phyloP scores from a whole-genome alignment of 2,888 invertebrate genomes.

The Pandemis heparana region DNA sequence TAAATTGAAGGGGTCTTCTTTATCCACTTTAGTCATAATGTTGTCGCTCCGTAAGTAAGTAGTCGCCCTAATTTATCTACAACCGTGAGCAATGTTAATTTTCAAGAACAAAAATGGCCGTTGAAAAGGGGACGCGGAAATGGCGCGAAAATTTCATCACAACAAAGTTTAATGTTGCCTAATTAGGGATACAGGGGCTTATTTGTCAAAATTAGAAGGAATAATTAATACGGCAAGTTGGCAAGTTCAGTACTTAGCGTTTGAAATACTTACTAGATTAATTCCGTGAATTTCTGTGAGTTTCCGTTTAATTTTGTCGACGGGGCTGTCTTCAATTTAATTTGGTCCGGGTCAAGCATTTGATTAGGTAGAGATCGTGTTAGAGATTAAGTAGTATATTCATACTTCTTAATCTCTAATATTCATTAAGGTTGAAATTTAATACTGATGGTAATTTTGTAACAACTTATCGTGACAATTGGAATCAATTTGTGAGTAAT shows the following conservation, averaged over 20 bases:
- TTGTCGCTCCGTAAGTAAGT: constrained; percentile 21
- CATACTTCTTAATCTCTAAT: too few relatives aligned
- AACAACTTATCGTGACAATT: background rate
- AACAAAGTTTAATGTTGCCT: constrained; percentile 56
- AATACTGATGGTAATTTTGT: background rate
- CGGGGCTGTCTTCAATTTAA: constrained; percentile 17
- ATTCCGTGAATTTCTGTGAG: constrained; percentile 21
- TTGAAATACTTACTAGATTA: constrained; percentile 35
- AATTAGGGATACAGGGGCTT: constrained; percentile 56
- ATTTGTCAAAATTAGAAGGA: constrained; percentile 67
- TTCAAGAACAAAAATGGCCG: constrained; percentile 30
- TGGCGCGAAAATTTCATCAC: constrained; percentile 43
- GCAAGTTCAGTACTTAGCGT: constrained; percentile 34
- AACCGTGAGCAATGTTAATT: constrained; percentile 36
- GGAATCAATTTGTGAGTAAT: background rate
- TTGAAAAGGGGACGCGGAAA: constrained; percentile 19
- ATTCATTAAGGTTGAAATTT: constrained; percentile 1
- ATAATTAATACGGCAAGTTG: constrained; percentile 55
- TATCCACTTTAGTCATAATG: constrained; percentile 24
- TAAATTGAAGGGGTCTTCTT: constrained; percentile 9
- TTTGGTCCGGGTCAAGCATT: constrained; percentile 14
- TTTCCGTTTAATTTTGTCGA: constrained; percentile 5
- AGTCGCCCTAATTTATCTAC: constrained; percentile 30
- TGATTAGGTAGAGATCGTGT: background rate
- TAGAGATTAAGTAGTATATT: background rate